These are phyloP conservation scores for Pleuronectes platessa DNA, from an alignment of 2,113 vertebrate species.

Conservation along the genomic window DNA sequence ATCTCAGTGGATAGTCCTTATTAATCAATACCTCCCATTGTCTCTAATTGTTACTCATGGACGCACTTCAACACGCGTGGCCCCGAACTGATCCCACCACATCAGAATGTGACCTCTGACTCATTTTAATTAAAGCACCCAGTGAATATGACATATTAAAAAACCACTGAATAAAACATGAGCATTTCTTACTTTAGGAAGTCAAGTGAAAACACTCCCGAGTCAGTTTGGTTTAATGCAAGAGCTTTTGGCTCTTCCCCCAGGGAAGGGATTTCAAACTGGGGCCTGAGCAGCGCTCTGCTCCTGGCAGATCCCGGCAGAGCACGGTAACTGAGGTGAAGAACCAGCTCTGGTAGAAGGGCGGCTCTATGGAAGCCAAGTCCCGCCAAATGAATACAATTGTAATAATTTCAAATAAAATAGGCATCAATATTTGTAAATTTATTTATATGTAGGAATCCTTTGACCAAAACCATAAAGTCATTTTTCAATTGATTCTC, in stretches of 20 bases:
- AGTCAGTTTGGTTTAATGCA: slow-evolving; percentile 75
- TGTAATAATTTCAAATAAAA: not conserved
- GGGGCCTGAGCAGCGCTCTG: slow-evolving; percentile 35
- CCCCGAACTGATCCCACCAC: slow-evolving; percentile 19
- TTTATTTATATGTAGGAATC: too few relatives aligned
- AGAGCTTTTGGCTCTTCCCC: slow-evolving; percentile 58
- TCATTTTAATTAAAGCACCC: slow-evolving; percentile 62
- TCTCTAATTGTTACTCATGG: not conserved
- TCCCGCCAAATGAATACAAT: too few relatives aligned
- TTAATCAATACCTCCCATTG: not conserved
- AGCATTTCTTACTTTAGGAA: slow-evolving; percentile 84
- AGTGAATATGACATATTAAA: slow-evolving; percentile 85
- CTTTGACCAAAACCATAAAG: too few relatives aligned
- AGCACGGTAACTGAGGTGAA: slow-evolving; percentile 36
- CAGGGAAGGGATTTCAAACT: slow-evolving; percentile 69
- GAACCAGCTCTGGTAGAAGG: not conserved
- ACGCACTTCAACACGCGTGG: not conserved
- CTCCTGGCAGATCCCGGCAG: slow-evolving; percentile 46
- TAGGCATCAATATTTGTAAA: not conserved
- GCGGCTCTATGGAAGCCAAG: not conserved
- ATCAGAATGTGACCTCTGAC: slow-evolving; percentile 14
- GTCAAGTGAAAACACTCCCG: slow-evolving; percentile 87
- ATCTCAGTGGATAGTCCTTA: too few relatives aligned
- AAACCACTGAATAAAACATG: slow-evolving; percentile 86
- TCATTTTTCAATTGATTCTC: too few relatives aligned